Conservation (phyloP, 53 echinoderm and acorn worm genomes). For the Actinopyga echinites region DNA sequence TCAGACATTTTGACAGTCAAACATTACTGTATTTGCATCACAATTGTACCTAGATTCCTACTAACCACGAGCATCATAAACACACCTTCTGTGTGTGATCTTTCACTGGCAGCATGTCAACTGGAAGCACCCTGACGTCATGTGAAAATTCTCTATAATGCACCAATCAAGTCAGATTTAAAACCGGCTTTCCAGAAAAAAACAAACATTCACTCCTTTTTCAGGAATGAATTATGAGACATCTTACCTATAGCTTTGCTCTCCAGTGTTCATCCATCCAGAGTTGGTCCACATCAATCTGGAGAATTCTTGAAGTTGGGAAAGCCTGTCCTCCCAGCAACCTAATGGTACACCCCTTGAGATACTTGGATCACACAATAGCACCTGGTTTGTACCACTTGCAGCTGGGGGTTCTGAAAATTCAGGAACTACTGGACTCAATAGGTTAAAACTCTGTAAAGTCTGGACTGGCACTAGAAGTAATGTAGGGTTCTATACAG, state of each 20-base stretch:
- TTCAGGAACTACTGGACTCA: conserved; percentile 40
- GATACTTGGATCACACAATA: conserved; percentile 24
- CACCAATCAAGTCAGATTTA: too few species aligned
- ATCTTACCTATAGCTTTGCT: conserved; percentile 1
- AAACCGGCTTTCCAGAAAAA: too few species aligned
- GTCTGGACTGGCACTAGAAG: conserved; percentile 71
- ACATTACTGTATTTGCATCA: too few species aligned
- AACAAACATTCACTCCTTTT: too few species aligned
- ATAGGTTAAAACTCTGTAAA: conserved; percentile 57
- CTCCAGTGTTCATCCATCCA: conserved; percentile 40
- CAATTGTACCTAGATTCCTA: too few species aligned
- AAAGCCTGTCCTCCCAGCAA: conserved; percentile 71
- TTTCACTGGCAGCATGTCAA: too few species aligned
- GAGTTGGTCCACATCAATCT: conserved; percentile 77
- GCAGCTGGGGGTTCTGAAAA: background rate
- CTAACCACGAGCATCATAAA: too few species aligned
- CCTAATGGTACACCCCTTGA: conserved; percentile 57
- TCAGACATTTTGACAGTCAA: too few species aligned
- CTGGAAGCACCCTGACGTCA: too few species aligned
- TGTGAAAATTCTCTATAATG: too few species aligned
- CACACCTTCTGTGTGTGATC: too few species aligned
- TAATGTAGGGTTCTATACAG: conserved; percentile 41
- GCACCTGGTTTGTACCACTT: background rate
- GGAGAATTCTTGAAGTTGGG: conserved; percentile 62
- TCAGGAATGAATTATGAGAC: background rate